Base-by-base conservation (phyloP, 2,113 vertebrate species). In the Lepisosteus osseus region DNA sequence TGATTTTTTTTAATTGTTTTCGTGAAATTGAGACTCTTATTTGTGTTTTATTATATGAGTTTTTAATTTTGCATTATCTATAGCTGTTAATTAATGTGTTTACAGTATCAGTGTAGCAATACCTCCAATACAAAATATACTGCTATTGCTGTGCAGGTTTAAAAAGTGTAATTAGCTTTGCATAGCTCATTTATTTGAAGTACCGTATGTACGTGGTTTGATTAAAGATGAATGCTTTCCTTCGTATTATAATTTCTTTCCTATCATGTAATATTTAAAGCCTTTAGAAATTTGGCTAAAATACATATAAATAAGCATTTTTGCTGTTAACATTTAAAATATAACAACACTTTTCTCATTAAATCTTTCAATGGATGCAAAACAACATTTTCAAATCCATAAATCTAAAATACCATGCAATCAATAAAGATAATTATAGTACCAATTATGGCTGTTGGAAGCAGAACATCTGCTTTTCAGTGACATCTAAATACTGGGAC, bases 21-120 rank as follows among this genome's bases (percentile, higher is more conserved):
- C 29, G 1, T 29, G 29, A 29, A 29, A 29, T 29, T 29, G 29
- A 29, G 29, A 29, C 2, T 29, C 29, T 2, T 29, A 29, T 29
- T 29, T 29, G 29, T 59, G 54, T 69, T 47, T 62, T 45, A 59
- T 54, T 73, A 74, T 64, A 74, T 74, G 69, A 70, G 70, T 56
- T 72, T 79, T 77, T 77, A 79, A 79, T 77, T 70, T 72, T 67
- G 56, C 75, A 68, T 79, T 77, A 77, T 77, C 67, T 70, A 77
- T 77, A 70, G 57, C 69, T 70, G 69, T 70, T 77, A 72, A 77
- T 72, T 70, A 77, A 65, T 57, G 63, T 64, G 55, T 55, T 54
- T 68, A 54, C 55, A 12, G 7, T 77, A 77, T 79, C 67, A 55
- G 56, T 47, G n/a, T 3, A 8, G 67, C 57, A 69, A 63, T 65